These are phyloP conservation scores for Conomelus anceps DNA, from an alignment of 2,888 invertebrate species.

Conservation along the genomic window DNA sequence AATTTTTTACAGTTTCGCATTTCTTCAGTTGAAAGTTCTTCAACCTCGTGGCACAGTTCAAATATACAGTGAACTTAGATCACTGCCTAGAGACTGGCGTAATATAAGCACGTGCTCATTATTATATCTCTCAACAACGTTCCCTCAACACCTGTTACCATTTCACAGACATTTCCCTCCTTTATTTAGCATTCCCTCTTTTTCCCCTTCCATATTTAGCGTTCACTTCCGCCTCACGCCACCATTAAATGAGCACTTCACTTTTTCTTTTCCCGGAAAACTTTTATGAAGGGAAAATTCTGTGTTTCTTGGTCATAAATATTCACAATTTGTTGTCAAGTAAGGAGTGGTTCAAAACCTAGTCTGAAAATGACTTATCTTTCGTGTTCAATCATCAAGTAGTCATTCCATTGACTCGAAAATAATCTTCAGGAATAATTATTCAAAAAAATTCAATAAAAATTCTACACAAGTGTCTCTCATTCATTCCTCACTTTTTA, in stretches of 20 bases:
- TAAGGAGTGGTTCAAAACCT: background rate
- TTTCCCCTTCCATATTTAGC: background rate
- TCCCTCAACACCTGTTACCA: background rate
- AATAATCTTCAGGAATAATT: no score
- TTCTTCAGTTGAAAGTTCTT: background rate
- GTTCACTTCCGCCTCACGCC: background rate
- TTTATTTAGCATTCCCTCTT: background rate
- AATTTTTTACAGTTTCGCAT: background rate
- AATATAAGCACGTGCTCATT: background rate
- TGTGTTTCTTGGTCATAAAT: background rate
- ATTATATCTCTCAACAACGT: background rate
- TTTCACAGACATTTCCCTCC: background rate
- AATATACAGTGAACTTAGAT: background rate
- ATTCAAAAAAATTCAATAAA: no score
- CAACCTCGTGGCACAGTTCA: background rate
- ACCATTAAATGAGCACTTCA: background rate
- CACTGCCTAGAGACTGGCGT: background rate
- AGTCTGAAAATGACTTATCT: background rate
- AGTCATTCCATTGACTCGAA: no score
- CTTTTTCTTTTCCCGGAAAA: background rate
- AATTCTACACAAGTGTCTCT: no score
- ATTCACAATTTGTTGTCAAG: background rate
- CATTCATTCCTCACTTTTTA: no score
- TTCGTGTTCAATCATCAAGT: no score
- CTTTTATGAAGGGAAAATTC: background rate